Evolutionary conservation across 1,140 invertebrate genomes (phyloP), one percentile per base, ranked within the genome.

Genomic region (Monochamus saltuarius): DNA sequence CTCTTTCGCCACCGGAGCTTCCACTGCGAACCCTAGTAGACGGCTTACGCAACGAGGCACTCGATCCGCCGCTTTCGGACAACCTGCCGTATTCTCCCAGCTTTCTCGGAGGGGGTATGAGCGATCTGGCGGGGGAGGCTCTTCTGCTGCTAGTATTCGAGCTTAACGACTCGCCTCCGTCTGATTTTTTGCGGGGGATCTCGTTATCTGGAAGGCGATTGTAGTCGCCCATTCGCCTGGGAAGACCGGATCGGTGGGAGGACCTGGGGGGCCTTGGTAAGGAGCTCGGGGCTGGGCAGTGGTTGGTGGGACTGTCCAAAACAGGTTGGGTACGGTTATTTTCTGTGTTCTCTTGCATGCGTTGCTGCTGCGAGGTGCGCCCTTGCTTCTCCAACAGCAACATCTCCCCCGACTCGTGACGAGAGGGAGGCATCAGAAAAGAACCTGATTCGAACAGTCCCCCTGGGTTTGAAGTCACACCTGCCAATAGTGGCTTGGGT

Each of bases 401-500:
- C 70, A 89, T 89, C 56, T 89, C 87, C 66, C 88, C 86, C 1
- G 85, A 79, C 56, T 81, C 81, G 61, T 80, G 75, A 40, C 80
- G 72, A 11, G 73, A 68, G 56, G 79, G 73, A 34, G 78, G 75
- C 45, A 75, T 67, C 35, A 72, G 66, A 16, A 75, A 75, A 7
- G 75, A 68, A 54, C 78, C 75, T 29, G 73, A 67, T 78, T 65
- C 78, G 79, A 68, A 83, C 78, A 70, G 79, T 83, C 43, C 82
- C 7, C 80, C 79, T 49, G 83, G 81, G 56, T 74, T 77, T 57
- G 77, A 74, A 65, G 64, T 75, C 75, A 89, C 83, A 84, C 88
- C 82, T 82, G 88, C 85, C 80, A 91, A 76, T 87, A 89, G 74
- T 87, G 87, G 84, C 80, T 89, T 84, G 86, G 87, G 81, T 82